Percentiles rank a stretch among this genome's conserved stretches.
Conservation (phyloP, 2,888 invertebrate genomes). For the Cataglyphis cursor region DNA sequence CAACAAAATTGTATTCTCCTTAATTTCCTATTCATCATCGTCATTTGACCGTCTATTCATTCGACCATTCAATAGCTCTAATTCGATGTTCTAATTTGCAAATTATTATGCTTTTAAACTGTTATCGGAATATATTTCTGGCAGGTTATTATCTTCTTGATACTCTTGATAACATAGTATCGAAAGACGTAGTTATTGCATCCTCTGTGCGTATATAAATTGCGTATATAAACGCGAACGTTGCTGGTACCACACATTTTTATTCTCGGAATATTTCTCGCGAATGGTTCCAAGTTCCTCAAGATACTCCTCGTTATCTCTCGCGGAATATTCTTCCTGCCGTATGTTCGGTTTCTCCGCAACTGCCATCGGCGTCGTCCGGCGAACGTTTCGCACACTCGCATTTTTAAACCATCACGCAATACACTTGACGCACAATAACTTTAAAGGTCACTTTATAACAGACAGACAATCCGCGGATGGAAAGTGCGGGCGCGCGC, state of each 20-base stretch:
- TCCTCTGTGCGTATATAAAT: neutral
- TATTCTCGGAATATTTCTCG: neutral
- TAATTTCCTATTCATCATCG: neutral
- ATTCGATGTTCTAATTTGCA: neutral
- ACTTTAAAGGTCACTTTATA: constrained; percentile 49
- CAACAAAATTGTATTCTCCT: neutral
- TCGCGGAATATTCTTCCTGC: constrained; percentile 14
- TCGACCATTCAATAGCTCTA: neutral
- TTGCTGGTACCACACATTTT: neutral
- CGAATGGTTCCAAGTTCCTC: constrained; percentile 16
- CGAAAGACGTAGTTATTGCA: neutral
- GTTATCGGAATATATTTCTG: constrained; percentile 14
- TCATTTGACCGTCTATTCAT: neutral
- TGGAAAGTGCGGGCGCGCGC: constrained; percentile 26
- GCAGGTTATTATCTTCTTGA: constrained; percentile 7
- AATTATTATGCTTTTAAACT: neutral
- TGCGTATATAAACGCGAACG: neutral
- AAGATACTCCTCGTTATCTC: neutral
- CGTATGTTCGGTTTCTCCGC: constrained; percentile 15
- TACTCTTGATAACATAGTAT: neutral
- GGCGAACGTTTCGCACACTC: constrained; percentile 36
- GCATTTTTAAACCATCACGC: constrained; percentile 49
- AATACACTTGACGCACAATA: constrained; percentile 51
- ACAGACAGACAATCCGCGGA: constrained; percentile 38
- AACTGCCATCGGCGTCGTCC: constrained; percentile 2